Conservation (phyloP, 2,797 vertebrate genomes). For the Cirrhinus mrigala region DNA sequence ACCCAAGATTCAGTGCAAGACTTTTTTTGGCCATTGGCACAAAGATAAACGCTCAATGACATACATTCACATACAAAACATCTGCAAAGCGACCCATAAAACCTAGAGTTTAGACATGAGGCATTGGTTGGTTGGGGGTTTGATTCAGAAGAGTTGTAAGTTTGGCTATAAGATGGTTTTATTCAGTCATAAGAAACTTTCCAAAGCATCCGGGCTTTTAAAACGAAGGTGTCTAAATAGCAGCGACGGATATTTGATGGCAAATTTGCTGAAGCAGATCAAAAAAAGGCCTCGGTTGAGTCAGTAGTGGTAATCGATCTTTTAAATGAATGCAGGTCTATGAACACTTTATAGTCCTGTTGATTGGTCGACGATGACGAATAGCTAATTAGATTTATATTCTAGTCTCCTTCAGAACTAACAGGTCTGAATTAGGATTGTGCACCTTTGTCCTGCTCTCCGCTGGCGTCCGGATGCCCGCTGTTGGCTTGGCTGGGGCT, state of each 20-base stretch:
- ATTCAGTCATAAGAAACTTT: not conserved
- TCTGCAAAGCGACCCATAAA: not conserved
- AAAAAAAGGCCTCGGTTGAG: conserved; percentile 23
- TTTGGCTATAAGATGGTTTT: conserved; percentile 9
- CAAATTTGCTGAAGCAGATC: conserved; percentile 1
- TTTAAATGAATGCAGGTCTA: not conserved
- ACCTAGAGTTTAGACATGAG: not conserved
- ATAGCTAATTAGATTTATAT: not conserved
- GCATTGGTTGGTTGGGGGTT: not conserved
- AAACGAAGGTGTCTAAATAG: not conserved
- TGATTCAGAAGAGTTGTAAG: not conserved
- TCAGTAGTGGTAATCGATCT: not conserved
- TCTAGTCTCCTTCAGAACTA: not conserved
- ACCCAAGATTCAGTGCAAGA: conserved; percentile 24
- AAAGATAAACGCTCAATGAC: not conserved
- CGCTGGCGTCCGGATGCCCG: not conserved
- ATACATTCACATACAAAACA: not conserved
- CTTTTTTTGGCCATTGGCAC: conserved; percentile 26
- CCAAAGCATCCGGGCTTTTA: not conserved
- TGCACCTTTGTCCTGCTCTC: conserved; percentile 24
- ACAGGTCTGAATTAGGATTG: not conserved
- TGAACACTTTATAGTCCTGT: not conserved
- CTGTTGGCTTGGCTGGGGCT: conserved; percentile 40
- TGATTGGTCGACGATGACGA: conserved; percentile 17
- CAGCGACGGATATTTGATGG: conserved; percentile 6